A percentile compares a stretch with the other conserved stretches of the same genome.
phyloP scores from a whole-genome alignment of 30 jellyfish, hydroid and myxozoan species.

The Morbakka virulenta region DNA sequence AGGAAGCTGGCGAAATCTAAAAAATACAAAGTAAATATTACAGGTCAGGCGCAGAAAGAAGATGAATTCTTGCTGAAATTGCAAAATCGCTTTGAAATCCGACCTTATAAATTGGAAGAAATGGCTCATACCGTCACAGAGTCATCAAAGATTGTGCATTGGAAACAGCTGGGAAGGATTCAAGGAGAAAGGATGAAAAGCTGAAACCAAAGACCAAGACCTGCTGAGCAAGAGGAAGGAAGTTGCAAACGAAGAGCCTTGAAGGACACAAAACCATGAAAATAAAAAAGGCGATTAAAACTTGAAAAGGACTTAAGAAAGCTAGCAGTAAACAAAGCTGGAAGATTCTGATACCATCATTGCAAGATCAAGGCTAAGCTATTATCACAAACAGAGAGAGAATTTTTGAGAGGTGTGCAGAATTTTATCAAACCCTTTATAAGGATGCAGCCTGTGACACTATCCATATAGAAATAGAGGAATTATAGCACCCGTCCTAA shows the following conservation, averaged over 20 bases:
- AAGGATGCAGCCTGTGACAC: too few species aligned
- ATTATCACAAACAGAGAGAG: conserved; percentile 41
- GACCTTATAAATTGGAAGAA: conserved; percentile 11
- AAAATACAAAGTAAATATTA: neutral
- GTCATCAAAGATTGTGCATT: conserved; percentile 30
- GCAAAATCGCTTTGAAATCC: conserved; percentile 34
- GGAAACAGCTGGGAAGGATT: conserved; percentile 43
- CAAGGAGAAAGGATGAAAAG: conserved; percentile 11
- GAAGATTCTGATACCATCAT: conserved; percentile 35
- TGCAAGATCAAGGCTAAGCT: conserved; percentile 30
- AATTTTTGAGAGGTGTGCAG: conserved; percentile 50
- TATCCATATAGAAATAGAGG: too few species aligned
- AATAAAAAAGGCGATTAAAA: conserved; percentile 44
- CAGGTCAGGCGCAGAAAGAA: conserved; percentile 13
- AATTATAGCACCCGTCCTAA: too few species aligned
- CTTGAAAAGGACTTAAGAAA: conserved; percentile 24
- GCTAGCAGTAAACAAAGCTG: conserved; percentile 9
- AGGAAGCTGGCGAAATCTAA: conserved; percentile 13
- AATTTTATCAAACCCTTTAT: conserved; percentile 11
- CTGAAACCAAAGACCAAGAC: conserved; percentile 45
- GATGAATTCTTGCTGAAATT: conserved; percentile 39
- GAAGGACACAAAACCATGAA: conserved; percentile 34
- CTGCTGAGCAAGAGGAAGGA: conserved; percentile 8
- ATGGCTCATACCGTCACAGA: conserved; percentile 25
- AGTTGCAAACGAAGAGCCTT: conserved; percentile 22